phyloP scores from a whole-genome alignment of 1,140 invertebrate species.

The Medauroidea extradentata region DNA sequence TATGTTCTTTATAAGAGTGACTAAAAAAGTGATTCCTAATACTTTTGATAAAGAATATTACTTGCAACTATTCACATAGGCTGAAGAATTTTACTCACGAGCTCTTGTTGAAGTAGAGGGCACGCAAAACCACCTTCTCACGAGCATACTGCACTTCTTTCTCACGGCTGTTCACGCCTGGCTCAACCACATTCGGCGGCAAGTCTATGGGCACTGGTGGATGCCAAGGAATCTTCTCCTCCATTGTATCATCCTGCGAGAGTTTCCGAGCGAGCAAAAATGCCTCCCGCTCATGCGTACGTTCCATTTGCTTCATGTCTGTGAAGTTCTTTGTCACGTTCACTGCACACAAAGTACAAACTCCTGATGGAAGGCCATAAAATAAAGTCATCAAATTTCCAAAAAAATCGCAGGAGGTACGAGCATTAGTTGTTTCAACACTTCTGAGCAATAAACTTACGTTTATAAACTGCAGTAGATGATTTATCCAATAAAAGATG shows the following conservation, averaged over 20 bases:
- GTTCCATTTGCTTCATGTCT: constrained; percentile 89
- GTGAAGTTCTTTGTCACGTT: constrained; percentile 90
- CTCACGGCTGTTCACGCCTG: constrained; percentile 78
- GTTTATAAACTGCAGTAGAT: too few relatives aligned
- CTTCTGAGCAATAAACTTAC: too few relatives aligned
- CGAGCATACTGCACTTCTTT: constrained; percentile 79
- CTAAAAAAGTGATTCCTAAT: too few relatives aligned
- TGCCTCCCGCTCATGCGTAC: constrained; percentile 76
- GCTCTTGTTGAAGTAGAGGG: constrained; percentile 77
- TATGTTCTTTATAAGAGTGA: too few relatives aligned
- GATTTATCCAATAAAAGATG: too few relatives aligned
- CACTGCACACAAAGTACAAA: constrained; percentile 57
- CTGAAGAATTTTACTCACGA: too few relatives aligned
- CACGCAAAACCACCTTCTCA: constrained; percentile 77
- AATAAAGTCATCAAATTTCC: too few relatives aligned
- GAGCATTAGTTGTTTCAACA: too few relatives aligned
- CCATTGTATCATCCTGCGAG: constrained; percentile 68
- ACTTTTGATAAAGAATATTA: too few relatives aligned
- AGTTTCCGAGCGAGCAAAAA: constrained; percentile 72
- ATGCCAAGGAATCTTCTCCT: constrained; percentile 68
- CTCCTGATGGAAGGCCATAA: too few relatives aligned
- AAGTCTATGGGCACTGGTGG: constrained; percentile 63
- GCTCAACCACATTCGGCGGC: constrained; percentile 54
- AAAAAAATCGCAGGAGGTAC: too few relatives aligned
- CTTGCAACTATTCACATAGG: too few relatives aligned